These are phyloP conservation scores for Drosophila lini DNA, from an alignment of 1,140 invertebrate species.

Conservation along the genomic window DNA sequence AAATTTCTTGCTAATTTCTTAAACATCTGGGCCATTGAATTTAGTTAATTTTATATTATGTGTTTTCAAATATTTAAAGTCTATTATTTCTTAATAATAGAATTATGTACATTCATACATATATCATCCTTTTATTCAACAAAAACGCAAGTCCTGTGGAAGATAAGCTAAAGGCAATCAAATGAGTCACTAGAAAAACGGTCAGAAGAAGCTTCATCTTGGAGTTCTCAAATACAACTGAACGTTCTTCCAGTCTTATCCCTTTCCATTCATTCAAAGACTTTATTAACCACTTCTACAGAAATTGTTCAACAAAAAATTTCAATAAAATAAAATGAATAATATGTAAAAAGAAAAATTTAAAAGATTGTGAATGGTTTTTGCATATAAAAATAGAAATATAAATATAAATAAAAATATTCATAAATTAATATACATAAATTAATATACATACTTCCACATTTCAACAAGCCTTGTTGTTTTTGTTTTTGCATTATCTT, in stretches of 20 bases:
- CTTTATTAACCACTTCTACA: no score
- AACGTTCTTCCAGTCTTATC: neutral
- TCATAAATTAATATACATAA: neutral
- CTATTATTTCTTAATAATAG: neutral
- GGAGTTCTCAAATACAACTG: neutral
- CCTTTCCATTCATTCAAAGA: no score
- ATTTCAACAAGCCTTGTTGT: neutral
- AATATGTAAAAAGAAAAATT: neutral
- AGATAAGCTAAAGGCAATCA: neutral
- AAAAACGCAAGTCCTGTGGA: neutral
- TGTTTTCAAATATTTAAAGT: neutral
- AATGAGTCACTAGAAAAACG: neutral
- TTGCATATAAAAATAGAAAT: no score
- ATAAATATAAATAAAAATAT: no score
- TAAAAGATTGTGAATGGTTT: no score
- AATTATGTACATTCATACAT: neutral
- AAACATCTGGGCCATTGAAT: no score
- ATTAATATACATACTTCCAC: neutral
- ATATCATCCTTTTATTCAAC: constrained; percentile 6
- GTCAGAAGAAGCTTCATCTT: neutral
- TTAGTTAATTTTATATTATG: no score
- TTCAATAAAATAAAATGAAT: neutral
- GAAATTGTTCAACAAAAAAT: no score
- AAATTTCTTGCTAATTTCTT: no score
- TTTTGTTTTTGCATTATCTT: neutral